Conservation (phyloP, 1,140 invertebrate genomes). For the Oreohelix idahoensis region DNA sequence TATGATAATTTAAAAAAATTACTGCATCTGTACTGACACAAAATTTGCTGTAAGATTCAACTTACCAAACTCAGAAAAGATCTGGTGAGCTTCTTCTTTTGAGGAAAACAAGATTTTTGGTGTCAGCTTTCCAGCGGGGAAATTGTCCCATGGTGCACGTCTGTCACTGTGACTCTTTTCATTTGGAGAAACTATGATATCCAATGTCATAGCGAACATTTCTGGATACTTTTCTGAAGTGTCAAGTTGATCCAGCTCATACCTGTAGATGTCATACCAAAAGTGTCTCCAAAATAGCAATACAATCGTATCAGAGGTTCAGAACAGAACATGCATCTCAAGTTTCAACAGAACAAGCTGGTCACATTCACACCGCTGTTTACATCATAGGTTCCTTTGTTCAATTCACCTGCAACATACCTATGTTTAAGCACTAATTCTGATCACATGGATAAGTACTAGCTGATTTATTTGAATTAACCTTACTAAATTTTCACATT, state of each 20-base stretch:
- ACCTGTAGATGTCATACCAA: slow-evolving; percentile 72
- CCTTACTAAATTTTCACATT: no score
- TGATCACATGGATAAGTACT: no score
- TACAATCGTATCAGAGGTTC: background rate
- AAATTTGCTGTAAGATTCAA: background rate
- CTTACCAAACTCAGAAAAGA: slow-evolving; percentile 68
- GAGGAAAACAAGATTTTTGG: slow-evolving; percentile 83
- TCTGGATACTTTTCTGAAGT: slow-evolving; percentile 86
- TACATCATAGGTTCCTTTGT: no score
- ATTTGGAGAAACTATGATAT: slow-evolving; percentile 82
- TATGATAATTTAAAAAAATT: no score
- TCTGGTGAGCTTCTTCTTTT: slow-evolving; percentile 83
- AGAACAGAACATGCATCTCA: background rate
- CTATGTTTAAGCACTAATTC: no score
- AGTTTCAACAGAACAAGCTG: no score
- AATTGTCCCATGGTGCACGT: slow-evolving; percentile 84
- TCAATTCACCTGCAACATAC: no score
- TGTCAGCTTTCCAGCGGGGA: slow-evolving; percentile 75
- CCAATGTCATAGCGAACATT: slow-evolving; percentile 82
- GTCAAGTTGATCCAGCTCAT: slow-evolving; percentile 85
- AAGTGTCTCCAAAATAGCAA: background rate
- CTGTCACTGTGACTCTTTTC: slow-evolving; percentile 76
- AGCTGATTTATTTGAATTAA: no score
- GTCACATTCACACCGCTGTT: no score
- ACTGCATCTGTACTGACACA: no score